Evolutionary conservation across 2,113 vertebrate genomes (phyloP).

Genomic region (Cyanoramphus novaezelandiae): DNA sequence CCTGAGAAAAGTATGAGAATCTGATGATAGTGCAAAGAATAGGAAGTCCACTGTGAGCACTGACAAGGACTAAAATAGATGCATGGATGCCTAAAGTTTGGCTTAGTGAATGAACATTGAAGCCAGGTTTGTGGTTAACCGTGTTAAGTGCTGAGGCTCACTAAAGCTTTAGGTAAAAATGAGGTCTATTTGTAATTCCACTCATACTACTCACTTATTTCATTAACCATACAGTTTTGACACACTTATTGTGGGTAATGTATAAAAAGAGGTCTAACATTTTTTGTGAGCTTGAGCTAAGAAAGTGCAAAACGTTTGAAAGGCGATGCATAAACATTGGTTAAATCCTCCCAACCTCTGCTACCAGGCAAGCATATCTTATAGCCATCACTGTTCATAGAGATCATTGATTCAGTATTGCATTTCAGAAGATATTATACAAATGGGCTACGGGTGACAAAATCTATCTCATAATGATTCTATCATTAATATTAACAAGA

Average conservation of each 20-base stretch:
- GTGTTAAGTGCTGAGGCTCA: not conserved
- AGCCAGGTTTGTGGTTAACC: not conserved
- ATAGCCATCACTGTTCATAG: not conserved
- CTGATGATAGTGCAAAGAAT: not conserved
- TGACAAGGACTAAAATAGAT: not conserved
- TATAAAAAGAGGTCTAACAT: not conserved
- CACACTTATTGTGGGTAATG: not conserved
- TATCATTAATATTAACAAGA: not conserved
- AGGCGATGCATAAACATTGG: not conserved
- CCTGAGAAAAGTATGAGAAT: not conserved
- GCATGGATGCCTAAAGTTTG: not conserved
- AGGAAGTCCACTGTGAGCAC: not conserved
- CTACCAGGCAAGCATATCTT: not conserved
- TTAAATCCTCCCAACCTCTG: not conserved
- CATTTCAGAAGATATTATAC: not conserved
- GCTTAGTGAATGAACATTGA: not conserved
- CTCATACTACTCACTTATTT: not conserved
- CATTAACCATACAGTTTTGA: not conserved
- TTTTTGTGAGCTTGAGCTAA: not conserved
- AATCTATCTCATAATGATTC: not conserved
- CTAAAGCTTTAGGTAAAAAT: not conserved
- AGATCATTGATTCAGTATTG: not conserved
- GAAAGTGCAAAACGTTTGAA: slow-evolving; percentile 16
- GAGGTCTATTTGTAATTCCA: not conserved
- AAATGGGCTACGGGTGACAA: not conserved